A percentile compares a stretch with the other conserved stretches of the same genome.
Conservation (phyloP, 2,888 invertebrate species). For the Graphium colonna region DNA sequence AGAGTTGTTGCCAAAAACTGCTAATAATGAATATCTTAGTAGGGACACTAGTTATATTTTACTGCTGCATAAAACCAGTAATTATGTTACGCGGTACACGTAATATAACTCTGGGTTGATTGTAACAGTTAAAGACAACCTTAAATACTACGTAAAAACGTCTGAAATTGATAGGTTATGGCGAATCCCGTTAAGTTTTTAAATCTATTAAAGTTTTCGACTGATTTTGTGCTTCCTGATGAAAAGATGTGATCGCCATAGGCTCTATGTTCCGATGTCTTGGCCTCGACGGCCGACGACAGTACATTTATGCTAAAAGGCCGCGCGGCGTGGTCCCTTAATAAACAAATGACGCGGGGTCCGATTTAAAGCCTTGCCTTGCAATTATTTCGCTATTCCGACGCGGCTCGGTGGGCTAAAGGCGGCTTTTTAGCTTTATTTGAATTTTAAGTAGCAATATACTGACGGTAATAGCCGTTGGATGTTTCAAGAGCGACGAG, state of each 20-base stretch:
- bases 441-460: constrained; percentile 48
- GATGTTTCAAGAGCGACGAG: constrained; percentile 30
- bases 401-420: constrained; percentile 44
- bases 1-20: no score
- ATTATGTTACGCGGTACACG: no score
- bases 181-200: no score
- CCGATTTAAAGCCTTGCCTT: constrained; percentile 59
- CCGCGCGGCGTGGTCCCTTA: constrained; percentile 55
- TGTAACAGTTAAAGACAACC: no score
- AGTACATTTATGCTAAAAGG: constrained; percentile 62
- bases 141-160: no score
- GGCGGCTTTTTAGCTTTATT: constrained; percentile 59
- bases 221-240: background rate
- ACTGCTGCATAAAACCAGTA: no score
- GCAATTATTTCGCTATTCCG: constrained; percentile 72
- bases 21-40: no score
- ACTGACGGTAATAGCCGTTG: constrained; percentile 26
- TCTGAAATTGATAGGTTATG: no score
- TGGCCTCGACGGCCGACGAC: constrained; percentile 1
- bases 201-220: no score
- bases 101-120: no score
- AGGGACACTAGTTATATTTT: no score
- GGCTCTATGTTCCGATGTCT: constrained; percentile 14
- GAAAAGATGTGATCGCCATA: background rate
- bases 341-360: constrained; percentile 70